phyloP scores from a whole-genome alignment of 2,797 vertebrate species.

The Sebastes trivittatus region DNA sequence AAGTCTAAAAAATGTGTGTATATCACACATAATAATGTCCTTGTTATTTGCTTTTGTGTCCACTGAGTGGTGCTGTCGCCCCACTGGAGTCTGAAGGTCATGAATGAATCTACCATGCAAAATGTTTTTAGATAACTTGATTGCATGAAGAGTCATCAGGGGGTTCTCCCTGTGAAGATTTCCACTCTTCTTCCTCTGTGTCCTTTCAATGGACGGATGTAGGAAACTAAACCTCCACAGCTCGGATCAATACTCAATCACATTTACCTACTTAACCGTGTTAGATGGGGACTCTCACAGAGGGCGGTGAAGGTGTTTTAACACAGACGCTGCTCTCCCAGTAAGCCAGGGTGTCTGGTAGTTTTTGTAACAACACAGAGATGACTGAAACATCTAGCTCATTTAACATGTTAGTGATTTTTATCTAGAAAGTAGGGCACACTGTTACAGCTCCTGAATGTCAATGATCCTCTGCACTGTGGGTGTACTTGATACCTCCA shows the following conservation, averaged over 20 bases:
- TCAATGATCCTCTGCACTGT: slow-evolving; percentile 55
- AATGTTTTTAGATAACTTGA: slow-evolving; percentile 49
- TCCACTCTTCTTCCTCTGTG: slow-evolving; percentile 14
- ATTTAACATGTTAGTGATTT: slow-evolving; percentile 67
- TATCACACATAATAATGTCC: not conserved
- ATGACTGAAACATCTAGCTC: slow-evolving; percentile 43
- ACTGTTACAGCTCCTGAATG: slow-evolving; percentile 55
- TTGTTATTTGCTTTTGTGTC: slow-evolving; percentile 26
- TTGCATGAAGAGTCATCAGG: slow-evolving; percentile 39
- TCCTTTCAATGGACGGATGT: slow-evolving; percentile 36
- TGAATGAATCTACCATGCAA: slow-evolving; percentile 28
- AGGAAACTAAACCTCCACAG: slow-evolving; percentile 28
- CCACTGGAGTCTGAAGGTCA: slow-evolving; percentile 56
- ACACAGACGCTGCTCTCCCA: not conserved
- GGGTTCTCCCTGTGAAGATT: slow-evolving; percentile 27
- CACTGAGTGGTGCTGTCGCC: slow-evolving; percentile 66
- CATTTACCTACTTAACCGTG: slow-evolving; percentile 68
- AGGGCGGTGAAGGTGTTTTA: slow-evolving; percentile 47
- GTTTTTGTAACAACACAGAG: slow-evolving; percentile 31
- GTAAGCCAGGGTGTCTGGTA: slow-evolving; percentile 1
- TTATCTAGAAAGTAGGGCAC: slow-evolving; percentile 60
- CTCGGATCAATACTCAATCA: slow-evolving; percentile 71
- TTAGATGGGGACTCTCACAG: slow-evolving; percentile 27
- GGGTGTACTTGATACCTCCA: slow-evolving; percentile 31
- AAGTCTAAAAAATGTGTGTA: not conserved